These are phyloP conservation scores for Rapana venosa DNA, from an alignment of 2,888 invertebrate species.

Conservation along the genomic window DNA sequence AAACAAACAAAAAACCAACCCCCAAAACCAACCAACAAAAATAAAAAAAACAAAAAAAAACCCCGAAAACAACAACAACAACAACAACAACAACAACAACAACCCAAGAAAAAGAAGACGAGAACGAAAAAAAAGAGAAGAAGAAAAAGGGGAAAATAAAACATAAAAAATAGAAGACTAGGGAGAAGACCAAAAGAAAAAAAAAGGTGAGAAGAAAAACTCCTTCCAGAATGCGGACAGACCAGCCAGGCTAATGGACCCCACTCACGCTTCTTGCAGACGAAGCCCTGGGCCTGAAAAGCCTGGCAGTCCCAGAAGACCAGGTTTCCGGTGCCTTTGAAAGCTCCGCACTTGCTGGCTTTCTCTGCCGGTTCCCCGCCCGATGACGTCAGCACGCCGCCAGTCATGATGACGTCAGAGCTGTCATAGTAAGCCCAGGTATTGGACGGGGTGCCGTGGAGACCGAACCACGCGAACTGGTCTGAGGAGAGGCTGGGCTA, in stretches of 20 bases:
- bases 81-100: too few relatives aligned
- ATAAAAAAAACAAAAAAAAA: too few relatives aligned
- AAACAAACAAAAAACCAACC: too few relatives aligned
- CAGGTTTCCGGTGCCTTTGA: conserved; percentile 52
- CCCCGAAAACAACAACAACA: too few relatives aligned
- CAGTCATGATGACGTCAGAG: conserved; percentile 52
- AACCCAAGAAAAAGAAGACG: neutral
- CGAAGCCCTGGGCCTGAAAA: conserved; percentile 53
- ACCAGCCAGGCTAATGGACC: too few relatives aligned
- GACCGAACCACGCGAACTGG: conserved; percentile 59
- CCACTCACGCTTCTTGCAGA: conserved; percentile 63
- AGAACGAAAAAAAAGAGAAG: neutral
- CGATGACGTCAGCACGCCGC: conserved; percentile 38
- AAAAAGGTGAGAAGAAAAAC: neutral
- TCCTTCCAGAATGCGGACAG: neutral
- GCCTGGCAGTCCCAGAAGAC: conserved; percentile 58
- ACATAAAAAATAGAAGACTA: neutral
- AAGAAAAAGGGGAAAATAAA: neutral
- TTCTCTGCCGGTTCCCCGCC: conserved; percentile 49
- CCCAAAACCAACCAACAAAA: too few relatives aligned
- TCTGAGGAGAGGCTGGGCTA: conserved; percentile 31
- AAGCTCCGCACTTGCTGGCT: conserved; percentile 55
- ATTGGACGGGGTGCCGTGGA: conserved; percentile 51
- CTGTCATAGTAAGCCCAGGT: conserved; percentile 61
- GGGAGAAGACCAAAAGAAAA: neutral